Conservation (phyloP, 2,797 vertebrate genomes). For the Tokudaia tokunoshimensis region DNA sequence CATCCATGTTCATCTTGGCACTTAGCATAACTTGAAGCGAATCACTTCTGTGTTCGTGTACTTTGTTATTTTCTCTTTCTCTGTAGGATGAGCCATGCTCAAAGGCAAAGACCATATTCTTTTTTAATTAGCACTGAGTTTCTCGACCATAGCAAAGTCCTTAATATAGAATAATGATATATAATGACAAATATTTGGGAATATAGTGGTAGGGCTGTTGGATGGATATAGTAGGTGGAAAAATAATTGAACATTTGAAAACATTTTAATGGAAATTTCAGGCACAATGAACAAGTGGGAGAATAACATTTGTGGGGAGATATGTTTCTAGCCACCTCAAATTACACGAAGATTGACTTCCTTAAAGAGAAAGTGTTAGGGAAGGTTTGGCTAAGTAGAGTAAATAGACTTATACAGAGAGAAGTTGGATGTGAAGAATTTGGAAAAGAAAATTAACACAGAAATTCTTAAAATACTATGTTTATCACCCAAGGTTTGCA, state of each 20-base stretch:
- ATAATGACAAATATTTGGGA: not conserved
- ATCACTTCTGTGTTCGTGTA: slow-evolving; percentile 8
- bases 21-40: slow-evolving; percentile 46
- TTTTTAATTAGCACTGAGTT: slow-evolving; percentile 54
- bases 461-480: slow-evolving; percentile 16
- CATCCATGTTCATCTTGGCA: slow-evolving; percentile 41
- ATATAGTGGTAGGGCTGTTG: not conserved
- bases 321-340: slow-evolving; percentile 37
- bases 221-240: slow-evolving; percentile 29
- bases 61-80: slow-evolving; percentile 11
- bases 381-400: not conserved
- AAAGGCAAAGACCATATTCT: slow-evolving; percentile 12
- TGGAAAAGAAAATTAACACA: slow-evolving; percentile 10
- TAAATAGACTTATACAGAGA: slow-evolving; percentile 52
- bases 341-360: slow-evolving; percentile 53
- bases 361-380: slow-evolving; percentile 32
- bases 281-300: not conserved
- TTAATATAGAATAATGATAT: not conserved
- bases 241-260: slow-evolving; percentile 50
- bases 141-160: not conserved
- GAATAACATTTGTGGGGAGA: not conserved
- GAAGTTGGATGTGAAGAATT: slow-evolving; percentile 40
- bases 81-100: not conserved
- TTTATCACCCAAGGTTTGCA: slow-evolving; percentile 63
- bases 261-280: slow-evolving; percentile 16